A percentile compares a stretch with the other conserved stretches of the same genome.
Evolutionary conservation across 2,113 vertebrate genomes (phyloP).

Genomic region (Tachycineta bicolor): DNA sequence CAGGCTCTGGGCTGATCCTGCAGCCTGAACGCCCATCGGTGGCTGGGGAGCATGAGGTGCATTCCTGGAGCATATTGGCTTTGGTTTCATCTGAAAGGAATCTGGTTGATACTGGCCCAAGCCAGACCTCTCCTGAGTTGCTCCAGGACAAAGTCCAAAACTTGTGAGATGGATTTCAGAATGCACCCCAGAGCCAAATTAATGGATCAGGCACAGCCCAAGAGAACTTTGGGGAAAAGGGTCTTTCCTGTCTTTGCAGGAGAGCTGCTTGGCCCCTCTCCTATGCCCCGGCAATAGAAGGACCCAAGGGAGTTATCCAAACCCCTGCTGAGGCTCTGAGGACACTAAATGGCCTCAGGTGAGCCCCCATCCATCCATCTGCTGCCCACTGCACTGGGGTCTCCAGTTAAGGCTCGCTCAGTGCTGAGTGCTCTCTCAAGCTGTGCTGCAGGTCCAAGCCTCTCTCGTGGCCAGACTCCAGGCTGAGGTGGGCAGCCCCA

Average conservation of each 20-base stretch:
- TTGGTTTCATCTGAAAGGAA: conserved; percentile 17
- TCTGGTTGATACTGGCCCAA: not conserved
- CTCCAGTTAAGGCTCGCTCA: not conserved
- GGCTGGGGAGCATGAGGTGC: not conserved
- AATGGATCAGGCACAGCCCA: not conserved
- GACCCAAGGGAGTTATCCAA: not conserved
- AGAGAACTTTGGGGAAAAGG: not conserved
- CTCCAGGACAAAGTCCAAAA: not conserved
- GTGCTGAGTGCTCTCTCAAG: accelerated
- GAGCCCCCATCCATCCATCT: not conserved
- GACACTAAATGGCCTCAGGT: not conserved
- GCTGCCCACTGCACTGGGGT: accelerated
- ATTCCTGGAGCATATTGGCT: not conserved
- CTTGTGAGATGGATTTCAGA: not conserved
- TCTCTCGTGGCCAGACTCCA: not conserved
- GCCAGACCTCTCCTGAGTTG: not conserved
- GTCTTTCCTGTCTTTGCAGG: not conserved
- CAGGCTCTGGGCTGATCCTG: not conserved
- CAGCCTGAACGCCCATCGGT: not conserved
- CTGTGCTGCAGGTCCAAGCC: not conserved
- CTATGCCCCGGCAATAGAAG: not conserved
- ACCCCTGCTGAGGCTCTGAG: not conserved
- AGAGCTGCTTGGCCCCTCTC: not conserved
- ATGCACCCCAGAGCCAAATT: not conserved
- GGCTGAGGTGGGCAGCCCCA: not conserved